These are phyloP conservation scores for Heteromyza rotundicornis DNA, from an alignment of 2,888 invertebrate species.

Conservation along the genomic window DNA sequence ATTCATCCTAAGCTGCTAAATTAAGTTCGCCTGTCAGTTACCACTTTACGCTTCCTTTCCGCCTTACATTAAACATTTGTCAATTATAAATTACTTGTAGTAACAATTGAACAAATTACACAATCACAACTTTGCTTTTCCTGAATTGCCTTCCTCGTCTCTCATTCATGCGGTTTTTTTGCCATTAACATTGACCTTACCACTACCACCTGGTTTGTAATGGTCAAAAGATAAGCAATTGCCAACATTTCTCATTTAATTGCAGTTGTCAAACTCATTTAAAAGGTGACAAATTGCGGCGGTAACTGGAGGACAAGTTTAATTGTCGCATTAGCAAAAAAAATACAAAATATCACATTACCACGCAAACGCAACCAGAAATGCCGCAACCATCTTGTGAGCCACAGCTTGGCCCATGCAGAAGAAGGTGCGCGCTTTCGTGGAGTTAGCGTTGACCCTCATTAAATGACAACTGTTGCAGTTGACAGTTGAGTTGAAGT, in stretches of 20 bases:
- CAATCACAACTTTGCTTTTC: no score
- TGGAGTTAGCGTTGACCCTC: constrained; percentile 22
- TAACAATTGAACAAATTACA: no score
- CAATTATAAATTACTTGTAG: no score
- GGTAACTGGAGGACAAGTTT: no score
- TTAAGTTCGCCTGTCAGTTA: no score
- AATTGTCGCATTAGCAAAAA: neutral
- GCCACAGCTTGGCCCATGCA: neutral
- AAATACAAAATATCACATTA: neutral
- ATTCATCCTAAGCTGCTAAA: no score
- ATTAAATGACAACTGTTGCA: constrained; percentile 53
- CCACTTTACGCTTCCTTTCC: no score
- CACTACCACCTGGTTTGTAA: neutral
- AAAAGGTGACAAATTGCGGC: neutral
- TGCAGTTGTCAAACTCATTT: neutral
- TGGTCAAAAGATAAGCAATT: neutral
- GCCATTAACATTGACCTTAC: neutral
- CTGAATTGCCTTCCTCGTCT: no score
- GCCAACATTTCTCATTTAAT: neutral
- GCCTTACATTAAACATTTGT: no score
- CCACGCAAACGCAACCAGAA: no score
- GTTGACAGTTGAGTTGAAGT: constrained; percentile 19
- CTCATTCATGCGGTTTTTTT: neutral
- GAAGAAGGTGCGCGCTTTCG: neutral
- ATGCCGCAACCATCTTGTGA: neutral